A percentile compares a stretch with the other conserved stretches of the same genome.
These are phyloP conservation scores for Psix sp. DNA, from an alignment of 1,140 invertebrate genomes.

Conservation along the genomic window DNA sequence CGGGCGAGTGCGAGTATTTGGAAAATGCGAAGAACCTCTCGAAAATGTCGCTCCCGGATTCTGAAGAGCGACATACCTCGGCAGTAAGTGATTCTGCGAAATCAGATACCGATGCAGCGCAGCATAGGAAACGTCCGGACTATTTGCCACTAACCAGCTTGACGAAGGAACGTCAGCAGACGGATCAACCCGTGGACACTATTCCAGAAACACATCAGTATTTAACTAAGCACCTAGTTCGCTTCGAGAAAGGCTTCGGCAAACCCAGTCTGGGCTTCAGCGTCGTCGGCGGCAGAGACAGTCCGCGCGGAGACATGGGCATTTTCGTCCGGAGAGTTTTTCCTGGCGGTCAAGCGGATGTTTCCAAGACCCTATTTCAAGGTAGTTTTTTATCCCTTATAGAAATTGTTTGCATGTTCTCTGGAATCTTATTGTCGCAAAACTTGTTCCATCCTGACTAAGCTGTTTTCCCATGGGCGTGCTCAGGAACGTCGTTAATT, in stretches of 20 bases:
- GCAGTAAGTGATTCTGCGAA: slow-evolving; percentile 36
- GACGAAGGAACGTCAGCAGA: slow-evolving; percentile 61
- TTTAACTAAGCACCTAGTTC: slow-evolving; percentile 71
- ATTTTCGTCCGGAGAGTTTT: slow-evolving; percentile 86
- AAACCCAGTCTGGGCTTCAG: slow-evolving; percentile 85
- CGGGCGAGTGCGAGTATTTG: slow-evolving; percentile 65
- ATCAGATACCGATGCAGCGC: slow-evolving; percentile 20
- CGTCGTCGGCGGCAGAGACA: slow-evolving; percentile 85
- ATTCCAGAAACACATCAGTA: slow-evolving; percentile 78
- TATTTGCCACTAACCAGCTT: slow-evolving; percentile 65
- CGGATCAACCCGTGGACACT: slow-evolving; percentile 44
- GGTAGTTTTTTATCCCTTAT: slow-evolving; percentile 78
- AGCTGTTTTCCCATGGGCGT: no score
- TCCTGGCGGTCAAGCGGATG: slow-evolving; percentile 83
- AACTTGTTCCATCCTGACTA: no score
- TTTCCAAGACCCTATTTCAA: slow-evolving; percentile 83
- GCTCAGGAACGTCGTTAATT: no score
- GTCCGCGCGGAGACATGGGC: slow-evolving; percentile 83
- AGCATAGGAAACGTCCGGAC: slow-evolving; percentile 66
- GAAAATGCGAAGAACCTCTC: slow-evolving; percentile 70
- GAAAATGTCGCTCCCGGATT: slow-evolving; percentile 63
- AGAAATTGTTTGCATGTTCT: no score
- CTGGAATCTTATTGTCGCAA: no score
- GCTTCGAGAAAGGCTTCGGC: slow-evolving; percentile 81
- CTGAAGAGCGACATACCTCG: slow-evolving; percentile 20